Base-by-base conservation (phyloP, 2,888 invertebrate species). In the Drosophila subsilvestris region DNA sequence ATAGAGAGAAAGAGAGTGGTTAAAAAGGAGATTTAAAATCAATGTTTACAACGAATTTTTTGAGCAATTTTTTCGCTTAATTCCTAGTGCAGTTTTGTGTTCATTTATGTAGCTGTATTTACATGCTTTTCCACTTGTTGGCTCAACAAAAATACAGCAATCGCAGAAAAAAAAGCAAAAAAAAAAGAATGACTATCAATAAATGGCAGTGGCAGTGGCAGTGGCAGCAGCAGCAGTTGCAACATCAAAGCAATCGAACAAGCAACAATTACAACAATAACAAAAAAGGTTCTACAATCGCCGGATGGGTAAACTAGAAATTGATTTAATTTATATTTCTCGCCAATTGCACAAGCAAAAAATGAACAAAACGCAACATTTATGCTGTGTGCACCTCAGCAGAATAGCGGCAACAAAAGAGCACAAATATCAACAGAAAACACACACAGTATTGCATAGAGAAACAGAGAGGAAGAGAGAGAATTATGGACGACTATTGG, bases 291-390 rank as follows among this genome's bases (percentile, higher is more conserved):
- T 4, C 17, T 2, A 25, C 37, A 3, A 43, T 17, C 20, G 14
- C 9, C 37, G 44, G 9, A 10, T 58, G 53, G 45, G 61, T 51
- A 56, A 68, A 68, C 54, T 51, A 59, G 79, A 73, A 79, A 76
- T 76, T 47, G 65, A 76, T 70, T 78, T 75, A 54, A 79, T 75
- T 78, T 66, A 70, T 63, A 49, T 68, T 65, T 49, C 51, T 50
- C 59, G 68, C 63, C 72, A 62, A 68, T 66, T 59, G 67, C 44
- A 60, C 71, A 81, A 49, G 50, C 55, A 55, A 22, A 47, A 61
- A 79, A 68, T 54, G 63, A 55, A 73, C 9, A 65, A 65, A 50
- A 44, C 22, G 37, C 14, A 58, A 47, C 32, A 32, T 32, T 32
- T 32, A 5, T 9, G 2, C 32, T 12, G 3, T 4, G 32, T 32